Evolutionary conservation across 1,140 invertebrate species (phyloP), one percentile per base, ranked within the genome.

Genomic region (Magallana ariakensis): DNA sequence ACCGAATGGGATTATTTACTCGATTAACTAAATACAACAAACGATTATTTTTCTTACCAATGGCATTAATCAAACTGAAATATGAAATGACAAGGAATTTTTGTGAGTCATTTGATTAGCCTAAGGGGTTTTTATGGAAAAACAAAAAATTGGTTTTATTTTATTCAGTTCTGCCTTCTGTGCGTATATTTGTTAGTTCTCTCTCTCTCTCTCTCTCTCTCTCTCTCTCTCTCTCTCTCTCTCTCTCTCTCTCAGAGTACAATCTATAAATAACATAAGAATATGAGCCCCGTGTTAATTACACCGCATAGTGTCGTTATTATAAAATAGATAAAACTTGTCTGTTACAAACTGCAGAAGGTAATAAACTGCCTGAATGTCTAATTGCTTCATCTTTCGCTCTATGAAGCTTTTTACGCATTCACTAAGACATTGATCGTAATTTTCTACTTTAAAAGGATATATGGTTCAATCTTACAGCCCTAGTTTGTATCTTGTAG

Each of bases 371-470:
- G 7, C 22, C 33, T 46, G 5, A 33, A 9, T 22, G 13, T 19
- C 22, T 75, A 75, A 75, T 75, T 75, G 33, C 1, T 22, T 75
- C 33, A 75, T 33, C 66, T 33, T 26, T 26, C 9, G 16, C 62
- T 22, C 22, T 9, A 66, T 19, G 22, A 66, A 66, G 22, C 62
- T 22, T 66, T n/a, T 66, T 66, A 19, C 66, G 66, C 66, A 33
- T 26, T 26, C 22, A 6, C 66, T 5, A 22, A 75, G 66, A 75
- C 66, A 33, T 9, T 13, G 2, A 11, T 75, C 19, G 10, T 11
- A 75, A 75, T 75, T 75, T 66, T 26, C 33, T 26, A 19, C 66
- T 75, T 75, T 22, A 75, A 26, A 75, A 11, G 11, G 22, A 75
- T 75, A 13, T 33, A 33, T 19, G 19, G 22, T 26, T 75, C 22